Conservation (phyloP, 2,888 invertebrate species). For the Stenodema calcarata region DNA sequence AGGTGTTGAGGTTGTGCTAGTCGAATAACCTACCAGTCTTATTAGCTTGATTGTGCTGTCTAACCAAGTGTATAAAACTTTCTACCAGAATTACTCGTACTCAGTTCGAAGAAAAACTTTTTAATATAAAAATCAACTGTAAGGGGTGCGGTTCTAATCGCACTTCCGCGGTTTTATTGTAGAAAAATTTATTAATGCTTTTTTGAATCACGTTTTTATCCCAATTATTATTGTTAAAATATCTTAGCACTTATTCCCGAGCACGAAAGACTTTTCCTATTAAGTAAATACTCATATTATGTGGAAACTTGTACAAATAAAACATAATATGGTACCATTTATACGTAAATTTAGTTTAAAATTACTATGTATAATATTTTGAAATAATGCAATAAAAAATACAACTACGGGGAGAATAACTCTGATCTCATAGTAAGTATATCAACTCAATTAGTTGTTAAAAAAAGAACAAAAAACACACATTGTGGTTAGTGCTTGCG, state of each 20-base stretch:
- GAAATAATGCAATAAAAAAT: constrained; percentile 14
- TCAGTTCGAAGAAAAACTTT: not conserved
- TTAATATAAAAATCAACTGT: not conserved
- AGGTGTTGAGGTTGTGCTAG: not conserved
- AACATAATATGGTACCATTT: constrained; percentile 1
- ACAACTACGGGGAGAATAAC: not conserved
- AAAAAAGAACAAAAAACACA: not conserved
- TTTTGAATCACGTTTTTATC: not conserved
- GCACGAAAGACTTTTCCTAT: constrained; percentile 24
- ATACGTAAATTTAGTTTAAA: not conserved
- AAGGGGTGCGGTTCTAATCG: not conserved
- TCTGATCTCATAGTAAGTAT: constrained; percentile 16
- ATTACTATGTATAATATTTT: not conserved
- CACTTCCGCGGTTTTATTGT: not conserved
- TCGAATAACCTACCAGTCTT: not conserved
- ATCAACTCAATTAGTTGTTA: constrained; percentile 18
- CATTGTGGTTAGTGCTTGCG: not conserved
- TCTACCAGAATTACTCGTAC: not conserved
- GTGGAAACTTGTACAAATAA: not conserved
- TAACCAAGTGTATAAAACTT: not conserved
- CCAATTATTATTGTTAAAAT: not conserved
- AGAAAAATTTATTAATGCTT: not conserved
- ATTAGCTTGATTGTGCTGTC: not conserved
- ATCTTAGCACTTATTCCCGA: constrained; percentile 18
- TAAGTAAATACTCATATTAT: constrained; percentile 5